phyloP scores from a whole-genome alignment of 2,888 invertebrate species.

The Megaustenia siamemsis region DNA sequence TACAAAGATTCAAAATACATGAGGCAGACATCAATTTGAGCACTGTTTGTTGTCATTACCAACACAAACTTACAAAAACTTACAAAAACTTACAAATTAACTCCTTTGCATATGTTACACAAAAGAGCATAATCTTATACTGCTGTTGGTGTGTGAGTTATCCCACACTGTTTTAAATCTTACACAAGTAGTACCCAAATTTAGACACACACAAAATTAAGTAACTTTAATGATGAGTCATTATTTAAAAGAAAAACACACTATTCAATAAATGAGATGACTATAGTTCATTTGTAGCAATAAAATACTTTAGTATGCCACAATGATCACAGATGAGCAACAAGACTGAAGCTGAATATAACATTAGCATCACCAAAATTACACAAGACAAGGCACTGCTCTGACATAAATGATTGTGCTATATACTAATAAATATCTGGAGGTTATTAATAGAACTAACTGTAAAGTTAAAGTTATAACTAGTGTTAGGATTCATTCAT shows the following conservation, averaged over 20 bases:
- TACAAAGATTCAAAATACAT: no score
- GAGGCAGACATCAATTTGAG: no score
- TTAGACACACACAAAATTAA: no score
- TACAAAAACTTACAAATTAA: no score
- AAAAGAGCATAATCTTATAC: no score
- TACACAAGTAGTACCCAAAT: neutral
- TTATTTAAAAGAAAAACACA: no score
- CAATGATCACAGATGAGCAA: neutral
- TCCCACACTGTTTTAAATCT: neutral
- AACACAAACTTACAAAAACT: no score
- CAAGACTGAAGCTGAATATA: neutral
- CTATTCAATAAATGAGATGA: no score
- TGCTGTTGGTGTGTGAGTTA: neutral
- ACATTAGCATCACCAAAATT: slow-evolving; percentile 6
- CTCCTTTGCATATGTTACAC: no score
- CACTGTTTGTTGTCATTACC: no score
- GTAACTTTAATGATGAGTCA: no score
- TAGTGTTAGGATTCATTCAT: slow-evolving; percentile 6
- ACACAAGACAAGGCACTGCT: neutral
- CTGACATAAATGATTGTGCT: neutral
- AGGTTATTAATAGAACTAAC: neutral
- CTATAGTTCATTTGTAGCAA: neutral
- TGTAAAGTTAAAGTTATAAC: neutral
- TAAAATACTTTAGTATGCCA: slow-evolving; percentile 6
- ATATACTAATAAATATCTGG: neutral